phyloP scores from a whole-genome alignment of 2,113 vertebrate species.

The Acinonyx jubatus region DNA sequence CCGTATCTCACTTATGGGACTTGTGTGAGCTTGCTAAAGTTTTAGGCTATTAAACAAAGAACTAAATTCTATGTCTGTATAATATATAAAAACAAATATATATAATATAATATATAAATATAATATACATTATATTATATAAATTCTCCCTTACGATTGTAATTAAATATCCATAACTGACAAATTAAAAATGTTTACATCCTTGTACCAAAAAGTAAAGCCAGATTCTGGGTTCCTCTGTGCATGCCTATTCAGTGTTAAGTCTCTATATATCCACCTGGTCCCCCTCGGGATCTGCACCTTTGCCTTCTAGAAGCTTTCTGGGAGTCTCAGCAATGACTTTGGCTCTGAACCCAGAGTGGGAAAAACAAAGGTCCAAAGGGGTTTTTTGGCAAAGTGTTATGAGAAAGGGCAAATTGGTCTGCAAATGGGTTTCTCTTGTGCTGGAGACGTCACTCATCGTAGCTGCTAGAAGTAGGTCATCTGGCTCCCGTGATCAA shows the following conservation, averaged over 20 bases:
- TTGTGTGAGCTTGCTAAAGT: not conserved
- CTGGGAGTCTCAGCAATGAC: not conserved
- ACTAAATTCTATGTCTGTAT: not conserved
- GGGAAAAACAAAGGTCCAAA: not conserved
- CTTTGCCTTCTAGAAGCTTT: not conserved
- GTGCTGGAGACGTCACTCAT: not conserved
- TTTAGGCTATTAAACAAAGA: conserved; percentile 26
- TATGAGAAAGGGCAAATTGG: not conserved
- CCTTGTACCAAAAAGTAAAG: not conserved
- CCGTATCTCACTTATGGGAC: not conserved
- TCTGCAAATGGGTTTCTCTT: not conserved
- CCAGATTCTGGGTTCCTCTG: not conserved
- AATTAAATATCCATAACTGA: not conserved
- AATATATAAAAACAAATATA: too few species aligned
- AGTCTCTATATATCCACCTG: accelerated
- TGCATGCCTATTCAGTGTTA: accelerated
- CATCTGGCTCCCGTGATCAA: not conserved
- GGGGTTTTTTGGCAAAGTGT: not conserved
- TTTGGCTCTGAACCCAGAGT: not conserved
- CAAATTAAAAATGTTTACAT: conserved; percentile 10
- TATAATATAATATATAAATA: too few species aligned
- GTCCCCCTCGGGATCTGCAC: accelerated
- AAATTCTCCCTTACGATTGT: not conserved
- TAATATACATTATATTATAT: too few species aligned
- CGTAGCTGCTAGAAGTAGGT: not conserved